phyloP scores from a whole-genome alignment of 2,113 vertebrate genomes.

The Lethenteron reissneri region DNA sequence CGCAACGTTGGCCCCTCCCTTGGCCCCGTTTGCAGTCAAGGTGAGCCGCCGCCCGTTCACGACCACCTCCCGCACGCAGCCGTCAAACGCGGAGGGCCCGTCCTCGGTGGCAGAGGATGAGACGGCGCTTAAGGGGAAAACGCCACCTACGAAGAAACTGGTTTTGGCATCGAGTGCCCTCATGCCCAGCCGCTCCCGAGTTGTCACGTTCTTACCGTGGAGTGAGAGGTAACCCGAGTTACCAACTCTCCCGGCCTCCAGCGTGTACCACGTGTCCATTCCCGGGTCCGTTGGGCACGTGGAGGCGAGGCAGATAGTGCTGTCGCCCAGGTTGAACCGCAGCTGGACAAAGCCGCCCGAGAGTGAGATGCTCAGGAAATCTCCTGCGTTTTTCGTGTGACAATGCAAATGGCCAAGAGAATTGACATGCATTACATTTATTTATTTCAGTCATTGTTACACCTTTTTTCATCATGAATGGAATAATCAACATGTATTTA shows the following conservation, averaged over 20 bases:
- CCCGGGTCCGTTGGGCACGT: conserved; percentile 17
- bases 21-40: conserved; percentile 29
- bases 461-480: too few relatives aligned
- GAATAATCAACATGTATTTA: too few relatives aligned
- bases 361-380: conserved; percentile 52
- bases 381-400: conserved; percentile 23
- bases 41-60: conserved; percentile 36
- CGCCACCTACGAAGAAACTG: conserved; percentile 41
- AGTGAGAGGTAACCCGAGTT: conserved; percentile 34
- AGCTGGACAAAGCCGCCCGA: conserved; percentile 33
- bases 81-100: conserved; percentile 32
- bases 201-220: conserved; percentile 23
- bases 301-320: conserved; percentile 25
- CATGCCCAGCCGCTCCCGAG: conserved; percentile 24
- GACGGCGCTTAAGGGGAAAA: conserved; percentile 30
- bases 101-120: conserved; percentile 27
- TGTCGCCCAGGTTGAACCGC: conserved; percentile 44
- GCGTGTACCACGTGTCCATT: conserved; percentile 29
- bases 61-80: conserved; percentile 32
- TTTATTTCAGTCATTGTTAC: too few relatives aligned
- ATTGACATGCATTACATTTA: too few relatives aligned
- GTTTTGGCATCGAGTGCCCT: conserved; percentile 28
- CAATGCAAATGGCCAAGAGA: too few relatives aligned
- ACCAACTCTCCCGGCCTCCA: conserved; percentile 32
- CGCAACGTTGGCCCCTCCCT: conserved; percentile 34